A percentile compares a stretch with the other conserved stretches of the same genome.
Conservation (phyloP, 2,113 vertebrate species). For the Myiagra hebetior region DNA sequence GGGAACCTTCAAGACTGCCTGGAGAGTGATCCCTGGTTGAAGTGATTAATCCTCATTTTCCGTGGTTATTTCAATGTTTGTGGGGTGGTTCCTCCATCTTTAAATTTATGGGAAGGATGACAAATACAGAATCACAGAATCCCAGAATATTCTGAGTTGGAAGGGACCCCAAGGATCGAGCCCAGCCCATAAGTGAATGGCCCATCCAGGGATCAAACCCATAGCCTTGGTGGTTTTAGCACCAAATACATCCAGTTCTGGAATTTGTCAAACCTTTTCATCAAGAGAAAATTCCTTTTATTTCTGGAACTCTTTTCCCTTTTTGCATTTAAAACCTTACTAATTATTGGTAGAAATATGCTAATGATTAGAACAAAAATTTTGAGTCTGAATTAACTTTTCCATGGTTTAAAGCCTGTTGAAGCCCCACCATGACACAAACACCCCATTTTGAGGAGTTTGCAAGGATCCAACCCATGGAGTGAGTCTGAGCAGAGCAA, state of each 20-base stretch:
- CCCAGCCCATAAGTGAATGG: neutral
- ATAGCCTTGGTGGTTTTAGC: neutral
- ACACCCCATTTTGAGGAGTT: neutral
- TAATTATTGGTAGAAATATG: neutral
- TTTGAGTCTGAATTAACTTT: too few relatives aligned
- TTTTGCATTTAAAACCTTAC: neutral
- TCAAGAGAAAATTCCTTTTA: neutral
- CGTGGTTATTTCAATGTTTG: neutral
- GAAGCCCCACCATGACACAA: neutral
- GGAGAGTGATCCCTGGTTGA: neutral
- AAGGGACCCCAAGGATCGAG: neutral
- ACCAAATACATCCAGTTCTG: neutral
- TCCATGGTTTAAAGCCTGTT: neutral
- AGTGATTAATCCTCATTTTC: neutral
- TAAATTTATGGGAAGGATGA: neutral
- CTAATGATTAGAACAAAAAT: neutral
- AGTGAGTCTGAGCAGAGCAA: neutral
- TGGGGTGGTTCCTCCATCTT: neutral
- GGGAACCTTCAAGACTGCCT: neutral
- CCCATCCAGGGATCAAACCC: neutral
- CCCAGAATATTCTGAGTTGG: neutral
- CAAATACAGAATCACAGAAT: neutral
- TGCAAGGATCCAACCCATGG: neutral
- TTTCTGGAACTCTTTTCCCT: neutral
- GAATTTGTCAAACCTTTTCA: neutral